Conservation (phyloP, 1,140 invertebrate species). For the Sinonovacula constricta region DNA sequence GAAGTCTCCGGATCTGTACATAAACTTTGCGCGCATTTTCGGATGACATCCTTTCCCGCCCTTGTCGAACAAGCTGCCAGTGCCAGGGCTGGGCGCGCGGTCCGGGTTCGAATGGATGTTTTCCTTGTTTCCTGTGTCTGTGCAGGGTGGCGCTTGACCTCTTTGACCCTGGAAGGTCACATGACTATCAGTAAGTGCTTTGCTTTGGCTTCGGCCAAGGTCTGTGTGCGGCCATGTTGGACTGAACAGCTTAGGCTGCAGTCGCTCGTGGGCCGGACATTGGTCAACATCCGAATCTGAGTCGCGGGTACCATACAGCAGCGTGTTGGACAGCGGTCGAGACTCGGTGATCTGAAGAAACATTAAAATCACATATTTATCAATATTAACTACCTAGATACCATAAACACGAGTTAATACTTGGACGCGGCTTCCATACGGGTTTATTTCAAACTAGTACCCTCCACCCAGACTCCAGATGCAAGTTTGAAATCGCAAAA, state of each 20-base stretch:
- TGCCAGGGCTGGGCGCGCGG: not conserved
- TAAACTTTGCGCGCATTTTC: conserved; percentile 48
- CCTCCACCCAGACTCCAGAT: too few relatives aligned
- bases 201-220: too few relatives aligned
- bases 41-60: conserved; percentile 53
- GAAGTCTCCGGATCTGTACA: conserved; percentile 47
- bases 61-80: conserved; percentile 23
- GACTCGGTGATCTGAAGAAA: not conserved
- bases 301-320: not conserved
- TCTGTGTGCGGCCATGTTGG: too few relatives aligned
- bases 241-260: not conserved
- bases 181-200: too few relatives aligned
- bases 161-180: too few relatives aligned
- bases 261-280: not conserved
- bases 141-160: too few relatives aligned
- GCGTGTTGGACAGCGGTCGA: not conserved
- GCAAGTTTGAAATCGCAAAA: too few relatives aligned
- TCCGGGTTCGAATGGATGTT: conserved; percentile 9
- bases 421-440: too few relatives aligned
- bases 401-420: too few relatives aligned
- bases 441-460: too few relatives aligned
- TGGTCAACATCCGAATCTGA: conserved; percentile 38
- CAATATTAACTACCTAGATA: too few relatives aligned
- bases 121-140: conserved; percentile 18
- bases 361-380: too few relatives aligned